Evolutionary conservation across 2,888 invertebrate species (phyloP), one percentile per base, ranked within the genome.

Genomic region (Cheilosia urbana): DNA sequence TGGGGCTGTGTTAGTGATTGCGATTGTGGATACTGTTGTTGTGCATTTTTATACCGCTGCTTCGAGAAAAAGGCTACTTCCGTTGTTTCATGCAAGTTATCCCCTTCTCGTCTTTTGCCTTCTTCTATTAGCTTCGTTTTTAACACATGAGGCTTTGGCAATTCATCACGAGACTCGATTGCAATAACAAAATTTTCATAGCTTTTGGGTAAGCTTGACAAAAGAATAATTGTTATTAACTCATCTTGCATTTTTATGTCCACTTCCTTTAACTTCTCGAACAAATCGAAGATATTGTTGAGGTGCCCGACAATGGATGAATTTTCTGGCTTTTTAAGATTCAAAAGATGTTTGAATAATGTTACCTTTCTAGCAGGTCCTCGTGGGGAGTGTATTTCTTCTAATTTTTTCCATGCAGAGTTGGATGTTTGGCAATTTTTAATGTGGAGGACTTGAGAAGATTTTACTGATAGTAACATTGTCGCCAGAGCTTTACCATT

Each of bases 391-490:
- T 77, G 53, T 19, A 69, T 42, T 24, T 69, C 51, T 34, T 51
- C 27, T 27, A 77, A 60, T 30, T 62, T 68, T n/a, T 60, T 15
- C 60, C 76, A 76, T 60, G 68, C 76, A 27, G 37, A 66, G 17
- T 21, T 42, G 7, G 68, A 66, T 47, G 60, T 66, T 34, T n/a
- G 45, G 51, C 51, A 76, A 57, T 66, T 49, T 42, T 68, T 45
- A 51, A 68, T 58, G 13, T 68, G 34, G n/a, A 55, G 55, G 9
- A 77, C 49, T 42, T 77, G 68, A 6, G 51, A 66, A 30, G 57
- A 66, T 51, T 77, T 65, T 4, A 76, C 37, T 17, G 37, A 55
- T 4, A 51, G 45, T 30, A 30, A 6, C 30, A 7, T 7, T 30
- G 27, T 27, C 24, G 27, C 15, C 40, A 68, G 47, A 5, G 58